Evolutionary conservation across 2,888 invertebrate genomes (phyloP), one percentile per base, ranked within the genome.

Genomic region (Leptinotarsa peninsularis): DNA sequence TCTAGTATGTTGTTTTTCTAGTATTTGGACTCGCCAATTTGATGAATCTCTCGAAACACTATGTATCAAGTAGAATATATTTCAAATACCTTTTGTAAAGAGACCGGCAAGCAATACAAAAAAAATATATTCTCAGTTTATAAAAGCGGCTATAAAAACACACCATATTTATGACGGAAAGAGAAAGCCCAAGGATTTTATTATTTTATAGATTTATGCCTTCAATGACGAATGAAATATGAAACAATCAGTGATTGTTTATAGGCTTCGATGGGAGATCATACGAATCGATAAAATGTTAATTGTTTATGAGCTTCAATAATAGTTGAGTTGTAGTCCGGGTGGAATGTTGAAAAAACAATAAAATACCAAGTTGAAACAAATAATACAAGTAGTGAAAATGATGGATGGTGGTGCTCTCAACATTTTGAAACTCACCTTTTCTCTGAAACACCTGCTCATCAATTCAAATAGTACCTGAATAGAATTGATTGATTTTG

Each of bases 131-230:
- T 69, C n/a, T 56, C 13, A 18, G 18, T 69, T 77, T 75, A 74
- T 77, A 70, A 67, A 67, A 70, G 58, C 63, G 63, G 73, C 66
- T 60, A 77, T 77, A 75, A 77, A 77, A 77, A 70, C 58, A 68
- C 72, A 72, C 75, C 73, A 71, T 73, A 73, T 77, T 75, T 73
- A 77, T 77, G 75, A 77, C 33, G 66, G 67, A 75, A 77, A 77
- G 73, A 73, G 73, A 77, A 77, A 73, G 63, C 54, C 67, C 77
- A 77, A 75, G 77, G 77, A 77, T 73, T 75, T 77, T 77, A 77
- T 77, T 71, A 77, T 77, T 75, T 77, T 68, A 77, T 77, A 73
- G 66, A 72, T 74, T 75, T 73, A 77, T 75, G 71, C 73, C 71
- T 77, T 75, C 75, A 71, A 66, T 73, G 70, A 66, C 54, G 68